A percentile compares a stretch with the other conserved stretches of the same genome.
These are phyloP conservation scores for Mastomys natalensis DNA, from an alignment of 2,113 vertebrate genomes.

Conservation along the genomic window DNA sequence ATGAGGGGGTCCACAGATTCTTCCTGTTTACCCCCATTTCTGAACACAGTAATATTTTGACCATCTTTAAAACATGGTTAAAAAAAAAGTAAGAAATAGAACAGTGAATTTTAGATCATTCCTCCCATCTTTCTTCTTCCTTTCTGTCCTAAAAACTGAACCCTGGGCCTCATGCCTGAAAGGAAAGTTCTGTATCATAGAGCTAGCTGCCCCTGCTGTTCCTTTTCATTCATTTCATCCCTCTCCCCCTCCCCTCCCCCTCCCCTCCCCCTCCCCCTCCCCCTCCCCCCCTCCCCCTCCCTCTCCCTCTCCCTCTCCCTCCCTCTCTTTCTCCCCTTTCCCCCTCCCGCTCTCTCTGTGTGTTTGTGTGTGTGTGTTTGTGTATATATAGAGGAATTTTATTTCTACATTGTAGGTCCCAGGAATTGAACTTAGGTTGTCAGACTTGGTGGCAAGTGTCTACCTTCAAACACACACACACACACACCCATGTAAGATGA, in stretches of 20 bases:
- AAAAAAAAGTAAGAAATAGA: background rate
- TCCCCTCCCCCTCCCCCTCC: accelerated
- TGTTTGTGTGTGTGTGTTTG: background rate
- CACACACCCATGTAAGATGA: background rate
- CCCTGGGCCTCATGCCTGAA: too few relatives aligned
- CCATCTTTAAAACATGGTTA: background rate
- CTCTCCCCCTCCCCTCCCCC: background rate
- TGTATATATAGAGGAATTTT: background rate
- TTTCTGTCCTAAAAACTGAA: background rate
- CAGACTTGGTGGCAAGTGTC: background rate
- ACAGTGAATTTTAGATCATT: background rate
- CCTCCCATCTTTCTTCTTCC: too few relatives aligned
- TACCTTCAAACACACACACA: background rate
- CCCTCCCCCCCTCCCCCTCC: accelerated
- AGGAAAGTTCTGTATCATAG: background rate
- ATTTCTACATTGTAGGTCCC: background rate
- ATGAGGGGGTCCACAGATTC: background rate
- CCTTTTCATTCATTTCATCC: accelerated
- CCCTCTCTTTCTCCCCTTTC: accelerated
- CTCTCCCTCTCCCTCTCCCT: accelerated
- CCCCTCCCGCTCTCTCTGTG: accelerated
- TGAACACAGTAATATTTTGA: constrained; percentile 5
- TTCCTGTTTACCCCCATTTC: background rate
- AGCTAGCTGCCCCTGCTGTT: background rate
- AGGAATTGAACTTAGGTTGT: background rate